Conservation (phyloP, 2,113 vertebrate genomes). For the Romanogobio albipinnatus region DNA sequence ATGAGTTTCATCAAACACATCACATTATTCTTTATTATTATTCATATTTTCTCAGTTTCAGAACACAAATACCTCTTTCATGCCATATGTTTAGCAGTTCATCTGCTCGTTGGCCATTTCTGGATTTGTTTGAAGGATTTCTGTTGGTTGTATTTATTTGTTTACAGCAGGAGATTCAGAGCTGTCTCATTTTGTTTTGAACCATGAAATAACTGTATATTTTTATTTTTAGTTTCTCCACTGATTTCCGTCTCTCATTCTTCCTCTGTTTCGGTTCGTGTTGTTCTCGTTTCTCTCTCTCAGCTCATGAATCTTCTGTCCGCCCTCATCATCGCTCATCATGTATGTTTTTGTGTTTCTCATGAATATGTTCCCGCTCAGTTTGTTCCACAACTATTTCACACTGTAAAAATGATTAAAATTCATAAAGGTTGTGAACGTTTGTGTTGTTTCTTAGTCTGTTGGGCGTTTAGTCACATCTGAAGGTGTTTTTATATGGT, state of each 20-base stretch:
- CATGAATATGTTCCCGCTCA: constrained; percentile 61
- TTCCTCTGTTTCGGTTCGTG: constrained; percentile 33
- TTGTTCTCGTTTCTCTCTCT: constrained; percentile 20
- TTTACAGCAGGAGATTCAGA: constrained; percentile 62
- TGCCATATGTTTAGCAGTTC: constrained; percentile 15
- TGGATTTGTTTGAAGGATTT: constrained; percentile 70
- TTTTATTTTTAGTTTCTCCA: background rate
- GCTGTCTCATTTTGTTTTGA: constrained; percentile 40
- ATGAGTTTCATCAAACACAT: background rate
- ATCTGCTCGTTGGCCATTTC: constrained; percentile 6
- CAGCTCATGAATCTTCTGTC: background rate
- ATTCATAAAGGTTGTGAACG: constrained; percentile 68
- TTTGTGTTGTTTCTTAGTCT: constrained; percentile 75
- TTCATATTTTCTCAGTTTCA: background rate
- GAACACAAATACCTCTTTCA: constrained; percentile 68
- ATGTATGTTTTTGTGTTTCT: background rate
- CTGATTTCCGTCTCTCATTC: background rate
- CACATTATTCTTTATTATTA: background rate
- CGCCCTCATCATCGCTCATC: constrained; percentile 1
- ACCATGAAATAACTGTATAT: background rate
- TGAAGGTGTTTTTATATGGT: background rate
- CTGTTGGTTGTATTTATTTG: constrained; percentile 70
- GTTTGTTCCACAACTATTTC: constrained; percentile 42
- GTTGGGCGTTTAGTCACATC: background rate
- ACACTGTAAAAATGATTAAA: constrained; percentile 77